Evolutionary conservation across 2,113 vertebrate species (phyloP).

Genomic region (Ictalurus furcatus): DNA sequence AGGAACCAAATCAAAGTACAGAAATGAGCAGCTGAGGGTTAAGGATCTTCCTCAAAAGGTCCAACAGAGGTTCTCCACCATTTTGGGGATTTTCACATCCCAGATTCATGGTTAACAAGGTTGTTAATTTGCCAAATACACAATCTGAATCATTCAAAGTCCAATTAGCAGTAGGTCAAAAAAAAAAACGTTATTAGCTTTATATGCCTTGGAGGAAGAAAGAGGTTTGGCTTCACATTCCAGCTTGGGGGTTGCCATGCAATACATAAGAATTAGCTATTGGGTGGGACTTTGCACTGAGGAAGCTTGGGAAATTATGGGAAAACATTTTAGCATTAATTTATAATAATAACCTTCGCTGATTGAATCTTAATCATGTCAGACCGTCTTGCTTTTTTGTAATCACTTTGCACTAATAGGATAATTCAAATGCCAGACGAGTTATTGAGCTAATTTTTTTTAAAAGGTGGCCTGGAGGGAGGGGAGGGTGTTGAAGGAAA

Average conservation of each 20-base stretch:
- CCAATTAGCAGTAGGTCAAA: background rate
- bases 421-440: background rate
- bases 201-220: background rate
- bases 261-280: background rate
- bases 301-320: background rate
- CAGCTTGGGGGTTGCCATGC: background rate
- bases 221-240: background rate
- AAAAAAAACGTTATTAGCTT: background rate
- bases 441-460: conserved; percentile 12
- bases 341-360: background rate
- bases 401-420: conserved; percentile 45
- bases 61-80: background rate
- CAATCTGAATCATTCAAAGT: background rate
- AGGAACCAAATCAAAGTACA: background rate
- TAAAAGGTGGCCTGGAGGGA: conserved; percentile 6
- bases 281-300: background rate
- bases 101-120: background rate
- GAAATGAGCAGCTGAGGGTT: background rate
- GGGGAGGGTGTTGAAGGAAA: conserved; percentile 29
- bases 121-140: background rate
- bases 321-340: background rate
- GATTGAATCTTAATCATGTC: conserved; percentile 30
- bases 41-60: background rate
- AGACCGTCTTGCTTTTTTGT: conserved; percentile 36
- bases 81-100: background rate